phyloP scores from a whole-genome alignment of 2,888 invertebrate genomes.

The Cosmia trapezina region DNA sequence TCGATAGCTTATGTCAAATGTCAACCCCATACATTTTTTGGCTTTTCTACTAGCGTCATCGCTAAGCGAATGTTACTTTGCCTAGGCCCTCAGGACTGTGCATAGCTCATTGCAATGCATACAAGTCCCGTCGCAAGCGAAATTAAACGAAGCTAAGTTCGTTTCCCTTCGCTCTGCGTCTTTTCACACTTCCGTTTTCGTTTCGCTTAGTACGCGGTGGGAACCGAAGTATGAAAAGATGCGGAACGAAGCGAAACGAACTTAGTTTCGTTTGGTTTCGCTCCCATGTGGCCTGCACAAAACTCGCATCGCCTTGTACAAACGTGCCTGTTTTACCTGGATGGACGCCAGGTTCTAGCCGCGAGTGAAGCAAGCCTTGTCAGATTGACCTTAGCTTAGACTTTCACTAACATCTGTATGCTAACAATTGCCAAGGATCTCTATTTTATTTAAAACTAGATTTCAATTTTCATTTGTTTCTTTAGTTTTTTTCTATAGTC shows the following conservation, averaged over 20 bases:
- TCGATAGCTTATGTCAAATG: no score
- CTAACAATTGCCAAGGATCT: slow-evolving; percentile 25
- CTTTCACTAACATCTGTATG: slow-evolving; percentile 41
- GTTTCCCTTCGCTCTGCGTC: no score
- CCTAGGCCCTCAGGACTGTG: neutral
- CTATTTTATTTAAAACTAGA: slow-evolving; percentile 22
- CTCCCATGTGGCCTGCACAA: no score
- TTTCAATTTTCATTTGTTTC: slow-evolving; percentile 13
- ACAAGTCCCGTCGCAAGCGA: neutral
- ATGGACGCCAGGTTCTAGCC: slow-evolving; percentile 20
- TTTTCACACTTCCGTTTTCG: no score
- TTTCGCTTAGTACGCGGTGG: no score
- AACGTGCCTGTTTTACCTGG: slow-evolving; percentile 26
- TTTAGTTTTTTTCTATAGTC: neutral
- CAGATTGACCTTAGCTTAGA: slow-evolving; percentile 3
- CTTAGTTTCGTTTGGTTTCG: no score
- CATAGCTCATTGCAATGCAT: neutral
- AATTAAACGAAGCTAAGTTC: no score
- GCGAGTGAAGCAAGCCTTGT: neutral
- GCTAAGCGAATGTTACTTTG: no score
- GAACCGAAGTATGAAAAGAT: no score
- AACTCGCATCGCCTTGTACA: neutral
- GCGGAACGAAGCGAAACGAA: no score
- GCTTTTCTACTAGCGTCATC: no score
- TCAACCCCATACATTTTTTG: no score